A percentile compares a stretch with the other conserved stretches of the same genome.
Conservation (phyloP, 35 echinoderm and acorn worm species). For the Apostichopus japonicus region DNA sequence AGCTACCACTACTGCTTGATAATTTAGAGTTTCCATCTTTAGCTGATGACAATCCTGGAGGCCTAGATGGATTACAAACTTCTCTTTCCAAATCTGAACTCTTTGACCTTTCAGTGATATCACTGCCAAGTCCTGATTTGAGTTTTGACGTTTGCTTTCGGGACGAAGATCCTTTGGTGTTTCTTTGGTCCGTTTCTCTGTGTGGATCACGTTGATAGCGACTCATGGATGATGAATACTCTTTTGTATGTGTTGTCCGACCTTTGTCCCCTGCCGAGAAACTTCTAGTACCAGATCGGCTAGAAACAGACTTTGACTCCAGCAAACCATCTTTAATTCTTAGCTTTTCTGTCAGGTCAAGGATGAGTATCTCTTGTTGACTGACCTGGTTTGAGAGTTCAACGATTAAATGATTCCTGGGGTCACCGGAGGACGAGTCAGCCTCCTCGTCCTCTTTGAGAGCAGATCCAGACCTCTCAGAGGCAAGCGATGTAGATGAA, state of each 20-base stretch:
- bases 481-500: neutral
- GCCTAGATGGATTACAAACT: neutral
- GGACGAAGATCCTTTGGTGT: neutral
- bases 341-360: conserved; percentile 42
- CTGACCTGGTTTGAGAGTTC: conserved; percentile 35
- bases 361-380: conserved; percentile 31
- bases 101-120: neutral
- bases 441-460: neutral
- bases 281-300: neutral
- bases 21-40: neutral
- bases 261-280: neutral
- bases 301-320: neutral
- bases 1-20: neutral
- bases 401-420: conserved; percentile 40
- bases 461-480: neutral
- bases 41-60: neutral
- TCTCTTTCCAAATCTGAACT: neutral
- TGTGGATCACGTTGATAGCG: neutral
- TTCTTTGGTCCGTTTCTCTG: neutral
- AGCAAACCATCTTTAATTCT: neutral
- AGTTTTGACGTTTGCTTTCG: neutral
- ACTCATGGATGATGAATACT: neutral
- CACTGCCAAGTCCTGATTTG: neutral
- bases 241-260: too few species aligned
- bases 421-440: neutral